Evolutionary conservation across 2,888 invertebrate genomes (phyloP), one percentile per base, ranked within the genome.

Genomic region (Chalcis sispes): DNA sequence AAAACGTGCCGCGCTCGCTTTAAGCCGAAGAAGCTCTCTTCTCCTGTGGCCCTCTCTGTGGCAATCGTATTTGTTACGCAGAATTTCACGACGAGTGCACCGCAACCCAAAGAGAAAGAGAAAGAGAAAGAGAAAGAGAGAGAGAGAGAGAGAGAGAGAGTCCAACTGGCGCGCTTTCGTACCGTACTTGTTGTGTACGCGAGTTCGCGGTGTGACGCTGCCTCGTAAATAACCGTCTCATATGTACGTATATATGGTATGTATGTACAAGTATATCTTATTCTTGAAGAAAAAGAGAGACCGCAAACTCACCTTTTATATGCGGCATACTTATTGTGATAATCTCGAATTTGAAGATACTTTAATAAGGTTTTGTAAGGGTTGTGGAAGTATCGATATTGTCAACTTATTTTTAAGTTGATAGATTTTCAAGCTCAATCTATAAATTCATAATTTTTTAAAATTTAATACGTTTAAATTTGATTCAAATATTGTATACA

Each of bases 221-320:
- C 84, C 86, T 86, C 86, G 85, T 86, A 86, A 86, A 86, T 86
- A 84, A 86, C 85, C 81, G 81, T 78, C 85, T 83, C n/a, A n/a
- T 79, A 36, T n/a, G n/a, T n/a, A n/a, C n/a, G n/a, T n/a, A n/a
- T n/a, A n/a, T n/a, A n/a, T n/a, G 36, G 73, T 78, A 78, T 76
- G 29, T 29, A 46, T 40, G 15, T 29, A 27, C 23, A 13, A 18
- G 27, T 10, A 23, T 56, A 42, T 5, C 4, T n/a, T n/a, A n/a
- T n/a, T n/a, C n/a, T n/a, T n/a, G n/a, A n/a, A n/a, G n/a, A n/a
- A n/a, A n/a, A n/a, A n/a, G n/a, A n/a, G n/a, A n/a, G n/a, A n/a
- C n/a, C n/a, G n/a, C n/a, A n/a, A n/a, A n/a, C n/a, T n/a, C n/a
- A n/a, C n/a, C n/a, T n/a, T n/a, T n/a, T n/a, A n/a, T n/a, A n/a